Conservation (phyloP, 2,888 invertebrate species). For the Drosophila rellima region DNA sequence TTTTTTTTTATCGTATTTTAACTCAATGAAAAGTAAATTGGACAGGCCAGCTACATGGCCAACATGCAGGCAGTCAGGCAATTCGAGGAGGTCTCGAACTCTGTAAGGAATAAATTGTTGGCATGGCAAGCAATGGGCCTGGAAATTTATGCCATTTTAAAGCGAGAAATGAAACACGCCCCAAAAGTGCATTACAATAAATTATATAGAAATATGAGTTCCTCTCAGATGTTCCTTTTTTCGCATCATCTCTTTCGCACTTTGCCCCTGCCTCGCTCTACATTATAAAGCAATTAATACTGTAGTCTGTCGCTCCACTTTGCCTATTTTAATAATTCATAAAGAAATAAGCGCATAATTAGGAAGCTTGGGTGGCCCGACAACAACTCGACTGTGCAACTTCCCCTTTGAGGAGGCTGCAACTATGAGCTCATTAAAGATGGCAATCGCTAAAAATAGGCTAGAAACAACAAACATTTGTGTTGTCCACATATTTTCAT, state of each 20-base stretch:
- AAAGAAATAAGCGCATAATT: conserved; percentile 74
- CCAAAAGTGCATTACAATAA: conserved; percentile 78
- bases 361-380: conserved; percentile 67
- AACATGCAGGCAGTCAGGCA: conserved; percentile 44
- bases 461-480: conserved; percentile 62
- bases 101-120: conserved; percentile 57
- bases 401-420: neutral
- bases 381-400: neutral
- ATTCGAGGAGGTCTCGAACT: conserved; percentile 56
- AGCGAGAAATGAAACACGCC: conserved; percentile 82
- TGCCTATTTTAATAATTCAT: conserved; percentile 78
- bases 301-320: conserved; percentile 55
- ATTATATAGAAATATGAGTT: conserved; percentile 78
- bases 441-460: conserved; percentile 72
- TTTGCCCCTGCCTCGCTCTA: conserved; percentile 1
- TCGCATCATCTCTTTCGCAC: conserved; percentile 8
- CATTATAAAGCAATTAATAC: conserved; percentile 81
- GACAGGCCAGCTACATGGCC: conserved; percentile 54
- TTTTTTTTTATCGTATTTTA: conserved; percentile 23
- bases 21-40: conserved; percentile 78
- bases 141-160: conserved; percentile 82
- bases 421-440: conserved; percentile 69
- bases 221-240: neutral
- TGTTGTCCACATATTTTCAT: conserved; percentile 75
- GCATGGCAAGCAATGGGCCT: conserved; percentile 49